Percentiles rank a stretch among this genome's conserved stretches.
phyloP scores from a whole-genome alignment of 2,797 vertebrate species.

The Tachyglossus aculeatus region DNA sequence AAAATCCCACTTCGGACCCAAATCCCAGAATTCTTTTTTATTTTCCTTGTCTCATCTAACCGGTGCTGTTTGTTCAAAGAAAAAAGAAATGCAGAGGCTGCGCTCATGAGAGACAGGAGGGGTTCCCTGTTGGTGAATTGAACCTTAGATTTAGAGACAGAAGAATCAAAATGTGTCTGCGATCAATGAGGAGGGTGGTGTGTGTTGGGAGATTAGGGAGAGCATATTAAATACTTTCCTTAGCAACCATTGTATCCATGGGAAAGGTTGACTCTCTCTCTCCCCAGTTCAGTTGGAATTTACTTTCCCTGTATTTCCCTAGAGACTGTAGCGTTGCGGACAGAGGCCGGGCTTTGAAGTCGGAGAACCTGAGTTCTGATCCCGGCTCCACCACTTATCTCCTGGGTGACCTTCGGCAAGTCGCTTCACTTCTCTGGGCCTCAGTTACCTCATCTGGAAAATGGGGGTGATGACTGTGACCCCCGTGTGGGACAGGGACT shows the following conservation, averaged over 20 bases:
- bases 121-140: not conserved
- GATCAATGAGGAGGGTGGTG: not conserved
- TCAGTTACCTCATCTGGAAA: too few relatives aligned
- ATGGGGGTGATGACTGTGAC: too few relatives aligned
- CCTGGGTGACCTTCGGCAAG: too few relatives aligned
- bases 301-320: not conserved
- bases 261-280: slow-evolving; percentile 3
- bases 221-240: not conserved
- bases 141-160: not conserved
- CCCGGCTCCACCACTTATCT: too few relatives aligned
- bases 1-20: not conserved
- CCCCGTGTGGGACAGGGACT: too few relatives aligned
- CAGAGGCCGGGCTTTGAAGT: fast-evolving
- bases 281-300: not conserved
- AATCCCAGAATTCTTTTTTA: not conserved
- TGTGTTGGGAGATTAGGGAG: not conserved
- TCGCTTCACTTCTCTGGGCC: too few relatives aligned
- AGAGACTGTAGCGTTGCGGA: fast-evolving
- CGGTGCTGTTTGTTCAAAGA: not conserved
- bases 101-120: not conserved
- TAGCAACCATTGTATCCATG: slow-evolving; percentile 36
- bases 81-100: not conserved
- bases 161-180: not conserved
- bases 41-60: not conserved
- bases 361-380: too few relatives aligned